These are phyloP conservation scores for Desmophyllum pertusum DNA, from an alignment of 92 coral and sea anemone species.

Conservation along the genomic window DNA sequence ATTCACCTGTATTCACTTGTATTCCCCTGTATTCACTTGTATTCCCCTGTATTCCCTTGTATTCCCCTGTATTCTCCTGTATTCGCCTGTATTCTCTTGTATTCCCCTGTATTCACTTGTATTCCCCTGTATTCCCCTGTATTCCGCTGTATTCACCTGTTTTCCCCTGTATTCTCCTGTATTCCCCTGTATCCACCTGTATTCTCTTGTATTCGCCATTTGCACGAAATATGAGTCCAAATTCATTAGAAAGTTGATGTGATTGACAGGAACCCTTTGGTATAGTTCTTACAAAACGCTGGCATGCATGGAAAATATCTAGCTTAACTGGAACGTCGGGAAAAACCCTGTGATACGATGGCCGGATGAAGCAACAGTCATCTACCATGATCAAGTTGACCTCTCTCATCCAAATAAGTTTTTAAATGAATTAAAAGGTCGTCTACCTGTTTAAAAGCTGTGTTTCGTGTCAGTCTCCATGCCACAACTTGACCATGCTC, in stretches of 20 bases:
- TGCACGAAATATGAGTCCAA: constrained; percentile 54
- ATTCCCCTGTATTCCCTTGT: no score
- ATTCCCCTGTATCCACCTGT: no score
- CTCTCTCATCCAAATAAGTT: constrained; percentile 11
- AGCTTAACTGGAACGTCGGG: constrained; percentile 29
- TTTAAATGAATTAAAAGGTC: constrained; percentile 42
- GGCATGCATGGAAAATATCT: constrained; percentile 63
- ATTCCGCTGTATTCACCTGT: no score
- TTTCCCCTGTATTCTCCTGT: no score
- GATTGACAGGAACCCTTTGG: constrained; percentile 38
- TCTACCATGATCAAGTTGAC: constrained; percentile 36
- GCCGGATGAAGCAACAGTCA: constrained; percentile 55
- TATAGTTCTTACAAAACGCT: constrained; percentile 45
- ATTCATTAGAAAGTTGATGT: constrained; percentile 39
- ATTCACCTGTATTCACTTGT: no score
- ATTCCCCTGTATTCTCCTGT: no score
- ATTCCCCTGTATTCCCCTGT: no score
- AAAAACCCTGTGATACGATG: constrained; percentile 37
- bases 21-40: no score
- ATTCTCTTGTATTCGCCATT: no score
- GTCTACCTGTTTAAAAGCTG: constrained; percentile 55
- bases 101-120: no score
- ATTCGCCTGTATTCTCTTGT: no score
- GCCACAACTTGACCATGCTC: constrained; percentile 66
- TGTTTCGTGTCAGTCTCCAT: constrained; percentile 59